phyloP scores from a whole-genome alignment of 2,888 invertebrate genomes.

The Cacoxenus indagator region DNA sequence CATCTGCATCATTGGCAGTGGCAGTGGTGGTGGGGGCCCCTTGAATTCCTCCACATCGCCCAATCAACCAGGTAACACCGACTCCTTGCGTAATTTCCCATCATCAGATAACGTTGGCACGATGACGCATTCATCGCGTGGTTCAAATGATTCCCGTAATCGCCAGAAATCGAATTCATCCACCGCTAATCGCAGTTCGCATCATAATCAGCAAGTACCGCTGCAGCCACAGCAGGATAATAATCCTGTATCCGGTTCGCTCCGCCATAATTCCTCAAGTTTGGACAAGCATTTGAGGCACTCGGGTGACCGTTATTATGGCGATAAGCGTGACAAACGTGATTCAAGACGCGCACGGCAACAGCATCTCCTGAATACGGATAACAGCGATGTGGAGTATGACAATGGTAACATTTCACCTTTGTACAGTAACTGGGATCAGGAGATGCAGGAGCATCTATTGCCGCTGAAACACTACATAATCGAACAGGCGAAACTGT shows the following conservation, averaged over 20 bases:
- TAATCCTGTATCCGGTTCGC: constrained; percentile 44
- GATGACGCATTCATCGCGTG: constrained; percentile 64
- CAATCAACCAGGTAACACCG: constrained; percentile 28
- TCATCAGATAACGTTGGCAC: constrained; percentile 64
- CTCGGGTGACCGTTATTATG: constrained; percentile 50
- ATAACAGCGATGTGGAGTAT: constrained; percentile 72
- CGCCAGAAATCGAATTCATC: constrained; percentile 52
- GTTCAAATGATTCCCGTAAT: constrained; percentile 61
- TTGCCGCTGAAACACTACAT: constrained; percentile 90
- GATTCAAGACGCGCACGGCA: constrained; percentile 51
- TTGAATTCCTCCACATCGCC: constrained; percentile 33
- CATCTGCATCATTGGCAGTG: constrained; percentile 28
- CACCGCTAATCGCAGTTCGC: constrained; percentile 52
- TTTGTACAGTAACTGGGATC: constrained; percentile 81
- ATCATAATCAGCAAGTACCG: constrained; percentile 34
- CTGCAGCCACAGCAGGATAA: background rate
- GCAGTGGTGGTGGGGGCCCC: background rate
- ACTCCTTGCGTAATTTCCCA: constrained; percentile 45
- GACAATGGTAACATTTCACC: constrained; percentile 77
- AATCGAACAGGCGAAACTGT: constrained; percentile 82
- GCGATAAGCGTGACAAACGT: constrained; percentile 47
- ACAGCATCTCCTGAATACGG: constrained; percentile 57
- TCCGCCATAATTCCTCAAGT: constrained; percentile 59
- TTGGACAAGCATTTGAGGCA: constrained; percentile 57
- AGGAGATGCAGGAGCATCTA: constrained; percentile 79